These are phyloP conservation scores for Coccyzus lansbergi DNA, from an alignment of 2,797 vertebrate species.

Conservation along the genomic window DNA sequence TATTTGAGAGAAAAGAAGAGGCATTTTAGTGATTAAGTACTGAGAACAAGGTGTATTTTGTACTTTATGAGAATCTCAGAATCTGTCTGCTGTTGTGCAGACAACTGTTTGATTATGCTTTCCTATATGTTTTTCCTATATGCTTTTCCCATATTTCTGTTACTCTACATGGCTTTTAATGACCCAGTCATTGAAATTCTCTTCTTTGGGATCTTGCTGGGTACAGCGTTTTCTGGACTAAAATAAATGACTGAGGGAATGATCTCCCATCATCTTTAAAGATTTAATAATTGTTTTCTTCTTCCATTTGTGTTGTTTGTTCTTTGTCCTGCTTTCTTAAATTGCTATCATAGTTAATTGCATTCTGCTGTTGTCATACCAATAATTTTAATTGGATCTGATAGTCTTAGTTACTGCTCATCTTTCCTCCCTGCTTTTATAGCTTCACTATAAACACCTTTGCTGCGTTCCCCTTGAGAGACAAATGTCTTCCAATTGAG, in stretches of 20 bases:
- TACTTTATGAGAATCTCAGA: neutral
- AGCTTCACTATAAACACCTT: slow-evolving; percentile 6
- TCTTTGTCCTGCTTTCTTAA: slow-evolving; percentile 6
- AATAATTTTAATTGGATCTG: neutral
- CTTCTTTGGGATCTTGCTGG: neutral
- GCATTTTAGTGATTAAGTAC: neutral
- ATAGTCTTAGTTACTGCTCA: slow-evolving; percentile 33
- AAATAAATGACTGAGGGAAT: neutral
- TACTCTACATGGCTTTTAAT: neutral
- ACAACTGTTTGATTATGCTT: neutral
- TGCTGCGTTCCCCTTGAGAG: slow-evolving; percentile 15
- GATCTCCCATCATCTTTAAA: slow-evolving; percentile 1
- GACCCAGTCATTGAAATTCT: neutral
- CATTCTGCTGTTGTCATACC: neutral
- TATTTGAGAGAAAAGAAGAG: neutral
- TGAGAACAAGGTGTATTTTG: neutral
- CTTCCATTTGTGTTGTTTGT: neutral
- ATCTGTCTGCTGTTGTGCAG: neutral
- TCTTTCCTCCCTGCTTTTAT: slow-evolving; percentile 3
- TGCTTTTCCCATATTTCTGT: no score
- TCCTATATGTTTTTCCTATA: neutral
- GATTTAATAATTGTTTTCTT: neutral
- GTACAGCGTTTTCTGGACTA: neutral
- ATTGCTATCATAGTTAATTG: slow-evolving; percentile 10
- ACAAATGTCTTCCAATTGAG: slow-evolving; percentile 3